Base-by-base conservation (phyloP, 2,797 vertebrate genomes). In the Mus caroli region DNA sequence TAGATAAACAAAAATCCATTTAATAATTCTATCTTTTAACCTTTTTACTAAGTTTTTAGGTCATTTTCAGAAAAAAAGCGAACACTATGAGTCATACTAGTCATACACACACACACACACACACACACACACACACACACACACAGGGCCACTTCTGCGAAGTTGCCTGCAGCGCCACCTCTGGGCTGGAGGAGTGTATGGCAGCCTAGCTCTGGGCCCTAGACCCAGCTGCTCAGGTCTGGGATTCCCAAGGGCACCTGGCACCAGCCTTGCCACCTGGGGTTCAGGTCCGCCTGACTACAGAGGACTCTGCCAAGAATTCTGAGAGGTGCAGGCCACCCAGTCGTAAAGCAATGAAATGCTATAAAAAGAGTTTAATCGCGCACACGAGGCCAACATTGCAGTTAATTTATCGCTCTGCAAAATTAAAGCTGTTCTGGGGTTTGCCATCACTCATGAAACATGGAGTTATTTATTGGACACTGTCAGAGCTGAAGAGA, bases 351-450 rank as follows among this genome's bases (percentile, higher is more conserved):
- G 95, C 77, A 64, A 76, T 83, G 43, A 37, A 76, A 58, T 0
- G 75, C 91, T 84, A 75, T 95, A 77, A 94, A 91, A 90, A 84
- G 96, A 93, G 71, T 92, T 80, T 43, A 77, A 86, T 67, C 5
- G 26, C 8, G 84, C 83, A 50, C 69, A 82, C 3, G 17, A 2
- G 62, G 89, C 93, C 28, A 83, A 37, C 88, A 31, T n/a, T 40
- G 90, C 88, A 14, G 86, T 91, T 90, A 91, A 95, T 94, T 84
- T 90, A 86, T 92, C 3, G 6, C 87, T 58, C 76, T 88, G 91
- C 94, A 92, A 60, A 96, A 91, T 84, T 69, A 92, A 92, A 94
- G 87, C 89, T 0, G 2, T 64, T 67, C 80, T 60, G 43, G 91
- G 83, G 69, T 22, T 71, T 46, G 46, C 83, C 83, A 79, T 94